Conservation (phyloP, 2,888 invertebrate genomes). For the Hydrotaea diabolus region DNA sequence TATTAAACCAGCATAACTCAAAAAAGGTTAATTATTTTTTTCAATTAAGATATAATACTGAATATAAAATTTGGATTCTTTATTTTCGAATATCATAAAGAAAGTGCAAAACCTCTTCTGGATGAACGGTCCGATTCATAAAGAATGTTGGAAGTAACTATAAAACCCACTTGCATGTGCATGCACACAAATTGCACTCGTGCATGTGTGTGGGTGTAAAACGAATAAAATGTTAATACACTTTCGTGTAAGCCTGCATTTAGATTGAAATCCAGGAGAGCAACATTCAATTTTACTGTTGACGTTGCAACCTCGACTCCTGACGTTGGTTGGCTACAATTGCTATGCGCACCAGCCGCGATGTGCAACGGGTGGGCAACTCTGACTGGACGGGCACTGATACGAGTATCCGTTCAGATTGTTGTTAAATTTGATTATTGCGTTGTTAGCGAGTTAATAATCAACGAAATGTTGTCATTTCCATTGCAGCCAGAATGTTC, state of each 20-base stretch:
- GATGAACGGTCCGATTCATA: too few species aligned
- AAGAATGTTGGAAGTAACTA: too few species aligned
- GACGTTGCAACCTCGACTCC: not conserved
- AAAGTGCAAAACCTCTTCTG: too few species aligned
- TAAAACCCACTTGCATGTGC: too few species aligned
- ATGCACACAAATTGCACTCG: not conserved
- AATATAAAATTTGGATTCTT: too few species aligned
- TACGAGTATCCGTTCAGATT: constrained; percentile 25
- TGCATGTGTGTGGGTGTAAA: not conserved
- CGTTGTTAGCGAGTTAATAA: constrained; percentile 46
- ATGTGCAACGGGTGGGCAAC: not conserved
- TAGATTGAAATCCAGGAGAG: constrained; percentile 52
- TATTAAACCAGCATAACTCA: too few species aligned
- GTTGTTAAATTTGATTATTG: constrained; percentile 48
- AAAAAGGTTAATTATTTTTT: too few species aligned
- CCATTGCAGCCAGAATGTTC: not conserved
- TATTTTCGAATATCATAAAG: too few species aligned
- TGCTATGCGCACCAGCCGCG: not conserved
- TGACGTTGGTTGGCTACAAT: not conserved
- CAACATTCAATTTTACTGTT: constrained; percentile 56
- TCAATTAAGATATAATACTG: too few species aligned
- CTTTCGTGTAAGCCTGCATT: constrained; percentile 40
- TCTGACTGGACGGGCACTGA: constrained; percentile 24
- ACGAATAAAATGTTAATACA: constrained; percentile 47
- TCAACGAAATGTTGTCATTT: constrained; percentile 34